These are phyloP conservation scores for Ylistrum balloti DNA, from an alignment of 1,140 invertebrate species.

Conservation along the genomic window DNA sequence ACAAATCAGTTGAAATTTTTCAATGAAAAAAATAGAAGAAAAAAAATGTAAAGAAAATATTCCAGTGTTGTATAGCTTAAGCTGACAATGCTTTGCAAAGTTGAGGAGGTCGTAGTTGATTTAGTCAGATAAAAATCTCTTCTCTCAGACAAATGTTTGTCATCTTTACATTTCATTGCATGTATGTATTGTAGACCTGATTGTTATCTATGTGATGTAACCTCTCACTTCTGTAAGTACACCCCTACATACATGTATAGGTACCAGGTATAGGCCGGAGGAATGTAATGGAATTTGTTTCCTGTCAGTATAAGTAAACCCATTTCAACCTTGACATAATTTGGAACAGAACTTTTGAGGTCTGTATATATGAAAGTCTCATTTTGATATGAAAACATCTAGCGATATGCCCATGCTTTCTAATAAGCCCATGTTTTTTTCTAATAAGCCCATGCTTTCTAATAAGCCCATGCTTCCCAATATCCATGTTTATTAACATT, in stretches of 20 bases:
- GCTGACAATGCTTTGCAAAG: background rate
- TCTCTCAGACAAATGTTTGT: background rate
- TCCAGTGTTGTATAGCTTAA: background rate
- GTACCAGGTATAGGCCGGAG: no score
- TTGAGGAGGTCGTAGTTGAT: background rate
- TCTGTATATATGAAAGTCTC: no score
- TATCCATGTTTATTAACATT: no score
- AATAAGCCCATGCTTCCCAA: no score
- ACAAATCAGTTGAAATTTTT: background rate
- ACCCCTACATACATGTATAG: background rate
- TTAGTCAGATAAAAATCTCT: background rate
- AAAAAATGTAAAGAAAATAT: background rate
- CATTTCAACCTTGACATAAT: no score
- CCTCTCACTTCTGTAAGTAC: background rate
- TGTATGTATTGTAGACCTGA: background rate
- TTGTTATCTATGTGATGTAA: conserved; percentile 20
- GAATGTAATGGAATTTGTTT: no score
- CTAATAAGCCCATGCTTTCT: no score
- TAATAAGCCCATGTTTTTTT: no score
- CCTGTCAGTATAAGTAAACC: no score
- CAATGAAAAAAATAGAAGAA: background rate
- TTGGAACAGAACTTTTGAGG: no score
- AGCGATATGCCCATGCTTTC: no score
- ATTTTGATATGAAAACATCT: no score
- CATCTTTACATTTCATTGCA: background rate